Evolutionary conservation across 2,797 vertebrate species (phyloP), one percentile per base, ranked within the genome.

Genomic region (Anguilla anguilla): DNA sequence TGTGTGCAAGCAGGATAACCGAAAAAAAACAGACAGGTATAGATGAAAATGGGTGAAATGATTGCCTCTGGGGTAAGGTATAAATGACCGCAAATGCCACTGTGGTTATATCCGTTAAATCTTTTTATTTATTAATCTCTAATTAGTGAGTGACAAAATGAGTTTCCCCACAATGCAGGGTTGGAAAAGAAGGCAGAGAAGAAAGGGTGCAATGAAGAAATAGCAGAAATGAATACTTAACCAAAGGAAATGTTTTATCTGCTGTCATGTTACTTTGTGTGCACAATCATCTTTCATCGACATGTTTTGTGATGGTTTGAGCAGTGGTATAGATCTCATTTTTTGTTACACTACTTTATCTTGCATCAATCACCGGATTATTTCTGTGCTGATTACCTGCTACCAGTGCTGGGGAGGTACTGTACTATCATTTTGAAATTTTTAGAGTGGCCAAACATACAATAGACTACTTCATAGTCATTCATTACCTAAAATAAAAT

Each of bases 81-180:
- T 19, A 82, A 82, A 82, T 81, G 19, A 81, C 39, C 43, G 74
- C 9, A n/a, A 51, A 6, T 49, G 79, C 22, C 79, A 25, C 46
- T 51, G 7, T 49, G 79, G 79, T 49, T 25, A 49, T 82, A 51
- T 82, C 46, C 3, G 0, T 46, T 43, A 79, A 5, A 39, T 79
- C 1, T 82, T 82, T 82, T 82, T 82, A 82, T 82, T 82, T 49
- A 82, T n/a, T 51, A 2, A 82, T 82, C 43, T 79, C 35, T 5
- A 39, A 39, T 39, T 46, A 79, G 6, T 79, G 19, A 49, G 79
- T n/a, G 46, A 51, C 6, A 6, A 19, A 79, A 4, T 67, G 64
- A n/a, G 64, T 22, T 82, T 82, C 43, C 51, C 67, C 67, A 72
- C 67, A 72, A 72, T 72, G 6, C 31, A 79, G 6, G 13, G 35